Evolutionary conservation across 2,888 invertebrate species (phyloP).

Genomic region (Melinopterus prodromus): DNA sequence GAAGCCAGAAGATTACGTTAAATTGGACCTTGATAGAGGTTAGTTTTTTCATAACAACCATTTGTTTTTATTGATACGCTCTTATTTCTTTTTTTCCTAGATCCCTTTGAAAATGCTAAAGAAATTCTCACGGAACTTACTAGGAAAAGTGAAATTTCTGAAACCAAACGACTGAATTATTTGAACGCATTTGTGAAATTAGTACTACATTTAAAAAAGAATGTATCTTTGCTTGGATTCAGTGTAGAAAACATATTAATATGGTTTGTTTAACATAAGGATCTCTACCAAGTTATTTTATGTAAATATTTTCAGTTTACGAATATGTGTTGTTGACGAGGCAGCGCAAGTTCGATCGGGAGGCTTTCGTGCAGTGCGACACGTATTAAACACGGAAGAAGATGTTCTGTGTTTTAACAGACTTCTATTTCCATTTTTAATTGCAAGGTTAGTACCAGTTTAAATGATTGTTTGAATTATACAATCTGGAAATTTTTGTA

Average conservation of each 20-base stretch:
- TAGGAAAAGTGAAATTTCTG: slow-evolving; percentile 71
- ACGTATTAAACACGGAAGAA: slow-evolving; percentile 79
- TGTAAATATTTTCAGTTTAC: slow-evolving; percentile 72
- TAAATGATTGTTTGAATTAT: slow-evolving; percentile 8
- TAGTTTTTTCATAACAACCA: slow-evolving; percentile 40
- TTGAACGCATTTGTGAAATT: slow-evolving; percentile 90
- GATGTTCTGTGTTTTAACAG: slow-evolving; percentile 83
- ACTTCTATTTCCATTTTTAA: slow-evolving; percentile 83
- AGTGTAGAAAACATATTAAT: slow-evolving; percentile 81
- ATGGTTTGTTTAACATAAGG: slow-evolving; percentile 67
- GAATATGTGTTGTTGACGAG: slow-evolving; percentile 84
- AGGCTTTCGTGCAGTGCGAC: slow-evolving; percentile 85
- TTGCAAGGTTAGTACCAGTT: slow-evolving; percentile 70
- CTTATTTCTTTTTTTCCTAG: slow-evolving; percentile 46
- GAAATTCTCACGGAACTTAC: slow-evolving; percentile 71
- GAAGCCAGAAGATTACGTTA: slow-evolving; percentile 68
- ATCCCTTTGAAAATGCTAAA: slow-evolving; percentile 69
- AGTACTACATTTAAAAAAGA: slow-evolving; percentile 69
- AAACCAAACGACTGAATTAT: slow-evolving; percentile 83
- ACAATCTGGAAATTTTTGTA: slow-evolving; percentile 51
- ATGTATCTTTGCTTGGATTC: slow-evolving; percentile 72
- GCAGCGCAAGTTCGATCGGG: slow-evolving; percentile 91
- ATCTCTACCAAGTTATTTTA: slow-evolving; percentile 10
- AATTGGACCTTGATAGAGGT: slow-evolving; percentile 65
- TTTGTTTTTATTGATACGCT: not conserved